A percentile compares a stretch with the other conserved stretches of the same genome.
Evolutionary conservation across 1,140 invertebrate species (phyloP).

Genomic region (Drosophila parabipectinata): DNA sequence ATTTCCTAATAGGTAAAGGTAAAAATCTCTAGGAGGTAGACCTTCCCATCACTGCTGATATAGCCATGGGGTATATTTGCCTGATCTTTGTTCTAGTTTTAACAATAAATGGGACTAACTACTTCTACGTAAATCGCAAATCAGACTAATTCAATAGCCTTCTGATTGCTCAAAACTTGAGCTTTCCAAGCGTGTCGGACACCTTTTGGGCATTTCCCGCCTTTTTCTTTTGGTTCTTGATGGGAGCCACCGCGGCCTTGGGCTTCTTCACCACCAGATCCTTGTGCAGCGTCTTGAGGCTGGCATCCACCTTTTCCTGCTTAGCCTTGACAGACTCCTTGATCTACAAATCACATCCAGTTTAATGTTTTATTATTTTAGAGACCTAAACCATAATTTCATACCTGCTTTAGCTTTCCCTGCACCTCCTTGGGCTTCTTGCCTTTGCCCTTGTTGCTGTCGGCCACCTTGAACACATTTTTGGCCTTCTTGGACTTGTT

Average conservation of each 20-base stretch:
- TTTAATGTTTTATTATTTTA: background rate
- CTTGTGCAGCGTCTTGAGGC: conserved; percentile 73
- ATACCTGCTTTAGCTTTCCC: conserved; percentile 82
- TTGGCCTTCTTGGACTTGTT: conserved; percentile 79
- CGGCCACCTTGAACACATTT: conserved; percentile 76
- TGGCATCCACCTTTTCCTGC: conserved; percentile 78
- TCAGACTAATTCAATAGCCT: background rate
- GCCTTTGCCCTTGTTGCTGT: conserved; percentile 65
- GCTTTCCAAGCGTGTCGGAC: conserved; percentile 69
- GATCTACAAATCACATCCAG: conserved; percentile 45
- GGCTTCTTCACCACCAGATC: conserved; percentile 82
- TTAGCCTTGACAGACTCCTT: conserved; percentile 77
- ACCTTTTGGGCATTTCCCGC: conserved; percentile 72
- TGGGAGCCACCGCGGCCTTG: conserved; percentile 52
- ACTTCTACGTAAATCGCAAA: conserved; percentile 25
- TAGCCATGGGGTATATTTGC: conserved; percentile 60
- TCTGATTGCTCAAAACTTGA: conserved; percentile 66
- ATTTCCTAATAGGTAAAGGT: background rate
- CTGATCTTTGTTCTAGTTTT: conserved; percentile 31
- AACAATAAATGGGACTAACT: conserved; percentile 45
- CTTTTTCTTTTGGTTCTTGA: conserved; percentile 70
- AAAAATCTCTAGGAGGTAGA: background rate
- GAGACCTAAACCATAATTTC: background rate
- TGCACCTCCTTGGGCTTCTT: conserved; percentile 83
- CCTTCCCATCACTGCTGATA: conserved; percentile 23